Evolutionary conservation across 1,140 invertebrate species (phyloP).

Genomic region (Drosophila tani): DNA sequence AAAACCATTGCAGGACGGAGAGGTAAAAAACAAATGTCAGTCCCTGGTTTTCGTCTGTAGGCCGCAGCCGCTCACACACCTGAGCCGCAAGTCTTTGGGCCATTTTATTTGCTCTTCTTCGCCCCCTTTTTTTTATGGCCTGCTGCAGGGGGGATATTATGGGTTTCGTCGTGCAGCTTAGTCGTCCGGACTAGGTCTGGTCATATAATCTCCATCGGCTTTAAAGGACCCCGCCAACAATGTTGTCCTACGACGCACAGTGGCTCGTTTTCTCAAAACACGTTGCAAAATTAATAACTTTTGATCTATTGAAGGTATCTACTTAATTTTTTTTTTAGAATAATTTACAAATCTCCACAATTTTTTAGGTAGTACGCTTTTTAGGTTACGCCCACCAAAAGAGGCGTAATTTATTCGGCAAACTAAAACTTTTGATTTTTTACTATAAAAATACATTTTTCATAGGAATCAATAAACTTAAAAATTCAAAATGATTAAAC

Average conservation of each 20-base stretch:
- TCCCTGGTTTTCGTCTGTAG: slow-evolving; percentile 30
- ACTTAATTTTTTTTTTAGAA: too few relatives aligned
- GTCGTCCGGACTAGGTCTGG: slow-evolving; percentile 23
- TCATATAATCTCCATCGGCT: slow-evolving; percentile 25
- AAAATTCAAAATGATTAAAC: too few relatives aligned
- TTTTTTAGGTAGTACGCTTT: too few relatives aligned
- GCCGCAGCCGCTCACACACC: slow-evolving; percentile 24
- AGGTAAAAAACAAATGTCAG: slow-evolving; percentile 37
- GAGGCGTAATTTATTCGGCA: too few relatives aligned
- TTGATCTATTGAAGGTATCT: too few relatives aligned
- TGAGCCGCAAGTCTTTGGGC: slow-evolving; percentile 27
- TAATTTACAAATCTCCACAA: too few relatives aligned
- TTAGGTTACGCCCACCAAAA: too few relatives aligned
- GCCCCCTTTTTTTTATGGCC: slow-evolving; percentile 38
- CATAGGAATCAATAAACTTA: too few relatives aligned
- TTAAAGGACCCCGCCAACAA: slow-evolving; percentile 22
- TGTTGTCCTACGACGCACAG: slow-evolving; percentile 32
- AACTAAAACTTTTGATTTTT: too few relatives aligned
- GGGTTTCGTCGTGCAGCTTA: slow-evolving; percentile 36
- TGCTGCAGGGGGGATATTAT: slow-evolving; percentile 36
- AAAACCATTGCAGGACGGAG: not conserved
- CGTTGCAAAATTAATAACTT: too few relatives aligned
- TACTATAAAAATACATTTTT: too few relatives aligned
- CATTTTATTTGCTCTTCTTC: slow-evolving; percentile 36
- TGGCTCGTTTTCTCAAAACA: too few relatives aligned